Evolutionary conservation across 2,113 vertebrate species (phyloP), one percentile per base, ranked within the genome.

Genomic region (Ochotona curzoniae): DNA sequence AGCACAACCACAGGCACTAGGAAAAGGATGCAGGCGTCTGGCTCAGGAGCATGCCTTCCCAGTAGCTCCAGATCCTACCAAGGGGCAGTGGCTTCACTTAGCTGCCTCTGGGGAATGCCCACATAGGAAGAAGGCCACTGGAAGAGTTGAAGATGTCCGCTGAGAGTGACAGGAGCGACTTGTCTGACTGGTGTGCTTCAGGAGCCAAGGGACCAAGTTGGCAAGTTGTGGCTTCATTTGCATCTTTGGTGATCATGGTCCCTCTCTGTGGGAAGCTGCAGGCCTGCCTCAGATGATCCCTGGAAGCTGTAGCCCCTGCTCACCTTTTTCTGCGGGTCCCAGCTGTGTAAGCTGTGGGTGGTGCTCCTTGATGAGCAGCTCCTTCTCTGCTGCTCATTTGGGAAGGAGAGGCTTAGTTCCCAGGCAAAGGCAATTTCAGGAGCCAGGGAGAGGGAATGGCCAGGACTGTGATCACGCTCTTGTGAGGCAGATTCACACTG

Each of bases 361-460:
- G 23, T 60, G 7, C n/a, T 18, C 0, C 66, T 38, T 14, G 35
- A 57, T 83, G 21, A 49, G 47, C 49, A 8, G 44, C 35, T 74
- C 90, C 49, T 51, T 61, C 57, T 73, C n/a, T 32, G 8, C 38
- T 67, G 38, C 76, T 44, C 2, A 12, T 61, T 15, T 73, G 63
- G 63, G 87, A 69, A 64, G 44, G 63, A 89, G 69, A 81, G 90
- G 30, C 44, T 91, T 57, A 17, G 23, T 54, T 69, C 28, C 35
- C 14, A 67, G 74, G 54, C 54, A 70, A 57, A 54, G 86, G 28
- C 82, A 10, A n/a, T 54, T 49, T 79, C 32, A 63, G 63, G 51
- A 63, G 60, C 28, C 73, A 64, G 86, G 75, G 61, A 88, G 30
- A 23, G 35, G 57, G 60, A 73, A 1, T 4, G 66, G 49, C 12